Conservation (phyloP, 2,797 vertebrate genomes). For the Bucorvus abyssinicus region DNA sequence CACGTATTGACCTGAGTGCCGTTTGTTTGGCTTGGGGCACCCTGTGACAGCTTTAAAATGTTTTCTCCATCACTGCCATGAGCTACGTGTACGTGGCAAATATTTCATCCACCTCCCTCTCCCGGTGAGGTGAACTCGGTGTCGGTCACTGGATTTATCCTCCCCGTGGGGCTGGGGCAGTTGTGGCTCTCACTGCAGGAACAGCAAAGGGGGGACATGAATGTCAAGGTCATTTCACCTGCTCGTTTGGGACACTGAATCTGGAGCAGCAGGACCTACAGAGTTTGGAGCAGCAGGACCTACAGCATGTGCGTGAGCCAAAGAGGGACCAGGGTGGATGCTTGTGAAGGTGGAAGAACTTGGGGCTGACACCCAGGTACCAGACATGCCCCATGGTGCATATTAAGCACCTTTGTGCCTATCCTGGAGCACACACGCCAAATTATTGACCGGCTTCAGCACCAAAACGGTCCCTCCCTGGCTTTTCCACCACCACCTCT, state of each 20-base stretch:
- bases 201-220: not conserved
- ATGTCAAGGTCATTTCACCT: not conserved
- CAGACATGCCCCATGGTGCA: rapidly evolving
- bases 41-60: not conserved
- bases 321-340: not conserved
- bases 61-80: not conserved
- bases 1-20: not conserved
- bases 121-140: not conserved
- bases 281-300: not conserved
- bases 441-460: not conserved
- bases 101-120: not conserved
- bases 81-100: not conserved
- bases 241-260: not conserved
- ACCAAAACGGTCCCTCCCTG: rapidly evolving
- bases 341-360: not conserved
- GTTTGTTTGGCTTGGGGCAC: not conserved
- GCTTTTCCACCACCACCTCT: not conserved
- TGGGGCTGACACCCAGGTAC: rapidly evolving
- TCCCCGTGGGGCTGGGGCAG: not conserved
- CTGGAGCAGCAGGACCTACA: not conserved
- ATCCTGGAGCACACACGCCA: not conserved
- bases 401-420: not conserved
- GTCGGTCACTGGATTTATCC: not conserved
- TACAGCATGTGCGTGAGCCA: rapidly evolving
- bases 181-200: not conserved